phyloP scores from a whole-genome alignment of 2,113 vertebrate genomes.

The Tursiops truncatus region DNA sequence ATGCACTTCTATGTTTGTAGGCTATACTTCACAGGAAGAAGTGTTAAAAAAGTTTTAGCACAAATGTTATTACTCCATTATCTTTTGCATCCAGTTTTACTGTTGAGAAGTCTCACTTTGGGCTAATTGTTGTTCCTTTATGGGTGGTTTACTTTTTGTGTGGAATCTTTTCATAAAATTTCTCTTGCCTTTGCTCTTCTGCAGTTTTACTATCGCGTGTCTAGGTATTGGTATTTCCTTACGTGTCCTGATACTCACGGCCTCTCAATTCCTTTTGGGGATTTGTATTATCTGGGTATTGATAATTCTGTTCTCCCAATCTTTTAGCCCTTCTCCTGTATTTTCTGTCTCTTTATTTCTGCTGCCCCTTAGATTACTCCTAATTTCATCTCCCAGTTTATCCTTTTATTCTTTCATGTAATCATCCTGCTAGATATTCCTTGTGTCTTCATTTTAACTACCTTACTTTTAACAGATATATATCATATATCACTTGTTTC shows the following conservation, averaged over 20 bases:
- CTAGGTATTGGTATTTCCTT: background rate
- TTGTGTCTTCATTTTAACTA: background rate
- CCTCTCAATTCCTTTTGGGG: background rate
- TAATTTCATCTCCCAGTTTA: background rate
- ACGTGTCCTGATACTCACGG: background rate
- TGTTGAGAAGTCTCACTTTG: background rate
- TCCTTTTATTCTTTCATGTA: background rate
- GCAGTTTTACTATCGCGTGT: background rate
- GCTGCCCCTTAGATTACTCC: background rate
- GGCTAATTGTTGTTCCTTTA: background rate
- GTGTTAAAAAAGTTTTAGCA: background rate
- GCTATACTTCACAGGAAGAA: background rate
- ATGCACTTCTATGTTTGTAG: background rate
- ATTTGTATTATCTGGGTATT: background rate
- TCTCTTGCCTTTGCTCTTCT: background rate
- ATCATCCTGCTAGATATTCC: background rate
- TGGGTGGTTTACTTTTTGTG: background rate
- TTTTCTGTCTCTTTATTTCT: background rate
- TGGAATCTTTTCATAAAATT: background rate
- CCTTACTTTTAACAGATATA: background rate
- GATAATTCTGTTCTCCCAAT: background rate
- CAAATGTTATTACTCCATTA: background rate
- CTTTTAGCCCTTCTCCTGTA: background rate
- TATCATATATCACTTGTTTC: background rate
- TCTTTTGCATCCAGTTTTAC: background rate